These are phyloP conservation scores for Cephalotes varians DNA, from an alignment of 2,888 invertebrate genomes.

Conservation along the genomic window DNA sequence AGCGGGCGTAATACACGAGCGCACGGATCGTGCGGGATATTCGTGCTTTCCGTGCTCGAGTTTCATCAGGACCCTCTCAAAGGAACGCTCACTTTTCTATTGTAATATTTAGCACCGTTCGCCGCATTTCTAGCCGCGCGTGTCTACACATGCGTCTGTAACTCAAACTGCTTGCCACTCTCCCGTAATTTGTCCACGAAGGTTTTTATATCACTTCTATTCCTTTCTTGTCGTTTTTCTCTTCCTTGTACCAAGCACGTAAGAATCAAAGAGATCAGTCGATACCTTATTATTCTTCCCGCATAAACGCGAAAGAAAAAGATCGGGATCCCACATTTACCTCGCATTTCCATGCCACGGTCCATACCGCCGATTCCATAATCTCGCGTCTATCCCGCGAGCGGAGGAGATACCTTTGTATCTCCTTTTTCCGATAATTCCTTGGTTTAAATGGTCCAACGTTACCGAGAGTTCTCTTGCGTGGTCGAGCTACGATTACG, in stretches of 20 bases:
- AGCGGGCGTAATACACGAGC: neutral
- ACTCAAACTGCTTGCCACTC: slow-evolving; percentile 23
- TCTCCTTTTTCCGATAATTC: slow-evolving; percentile 19
- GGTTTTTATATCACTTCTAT: slow-evolving; percentile 4
- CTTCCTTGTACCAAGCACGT: neutral
- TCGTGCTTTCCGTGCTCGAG: slow-evolving; percentile 64
- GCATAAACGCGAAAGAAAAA: slow-evolving; percentile 26
- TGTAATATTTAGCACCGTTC: slow-evolving; percentile 51
- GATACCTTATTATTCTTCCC: slow-evolving; percentile 40
- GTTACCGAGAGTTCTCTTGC: neutral
- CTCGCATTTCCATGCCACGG: slow-evolving; percentile 5
- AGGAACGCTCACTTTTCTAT: slow-evolving; percentile 65
- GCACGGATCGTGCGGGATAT: neutral
- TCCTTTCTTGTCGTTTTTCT: slow-evolving; percentile 27
- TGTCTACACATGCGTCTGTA: slow-evolving; percentile 15
- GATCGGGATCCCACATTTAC: slow-evolving; percentile 30
- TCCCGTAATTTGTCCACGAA: slow-evolving; percentile 24
- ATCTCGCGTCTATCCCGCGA: neutral
- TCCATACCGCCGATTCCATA: neutral
- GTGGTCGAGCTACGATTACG: neutral
- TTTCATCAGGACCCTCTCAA: slow-evolving; percentile 71
- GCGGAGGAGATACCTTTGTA: neutral
- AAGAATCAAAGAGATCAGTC: neutral
- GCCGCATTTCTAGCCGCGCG: slow-evolving; percentile 16
- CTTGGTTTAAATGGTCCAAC: slow-evolving; percentile 14